Evolutionary conservation across 2,797 vertebrate species (phyloP).

Genomic region (Oreonectes daqikongensis): DNA sequence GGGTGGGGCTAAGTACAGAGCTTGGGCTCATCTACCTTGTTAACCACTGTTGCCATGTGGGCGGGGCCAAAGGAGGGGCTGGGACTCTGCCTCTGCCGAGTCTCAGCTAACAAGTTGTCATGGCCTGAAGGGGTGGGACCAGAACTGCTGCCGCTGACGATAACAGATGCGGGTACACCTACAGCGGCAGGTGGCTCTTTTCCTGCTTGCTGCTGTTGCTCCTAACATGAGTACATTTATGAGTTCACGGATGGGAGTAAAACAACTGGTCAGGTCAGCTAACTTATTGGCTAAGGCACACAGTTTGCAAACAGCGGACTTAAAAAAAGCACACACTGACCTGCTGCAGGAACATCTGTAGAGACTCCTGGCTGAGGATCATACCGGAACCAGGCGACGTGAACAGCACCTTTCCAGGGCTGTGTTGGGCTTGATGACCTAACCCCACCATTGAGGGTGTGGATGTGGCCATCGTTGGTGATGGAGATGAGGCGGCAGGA

Average conservation of each 20-base stretch:
- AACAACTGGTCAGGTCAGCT: slow-evolving; percentile 68
- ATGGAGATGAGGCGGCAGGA: slow-evolving; percentile 73
- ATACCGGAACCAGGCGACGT: slow-evolving; percentile 81
- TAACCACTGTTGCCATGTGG: slow-evolving; percentile 85
- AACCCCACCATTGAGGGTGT: slow-evolving; percentile 76
- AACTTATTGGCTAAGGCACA: slow-evolving; percentile 61
- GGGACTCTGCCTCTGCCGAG: slow-evolving; percentile 79
- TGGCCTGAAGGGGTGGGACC: slow-evolving; percentile 79
- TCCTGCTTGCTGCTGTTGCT: slow-evolving; percentile 81
- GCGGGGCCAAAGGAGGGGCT: slow-evolving; percentile 80
- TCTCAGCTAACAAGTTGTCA: slow-evolving; percentile 82
- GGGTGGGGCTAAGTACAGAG: slow-evolving; percentile 75
- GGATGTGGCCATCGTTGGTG: slow-evolving; percentile 71
- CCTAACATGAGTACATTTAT: slow-evolving; percentile 80
- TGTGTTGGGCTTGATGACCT: slow-evolving; percentile 78
- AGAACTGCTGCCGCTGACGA: slow-evolving; percentile 86
- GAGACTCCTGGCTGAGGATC: slow-evolving; percentile 88
- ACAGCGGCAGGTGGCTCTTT: slow-evolving; percentile 80
- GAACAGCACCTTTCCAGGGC: slow-evolving; percentile 88
- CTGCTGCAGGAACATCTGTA: slow-evolving; percentile 97
- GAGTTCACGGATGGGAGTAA: slow-evolving; percentile 69
- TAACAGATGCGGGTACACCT: slow-evolving; percentile 87
- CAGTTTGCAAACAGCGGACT: slow-evolving; percentile 38
- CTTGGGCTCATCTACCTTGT: slow-evolving; percentile 86
- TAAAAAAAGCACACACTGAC: slow-evolving; percentile 70